phyloP scores from a whole-genome alignment of 2,888 invertebrate species.

The Cheilosia pagana region DNA sequence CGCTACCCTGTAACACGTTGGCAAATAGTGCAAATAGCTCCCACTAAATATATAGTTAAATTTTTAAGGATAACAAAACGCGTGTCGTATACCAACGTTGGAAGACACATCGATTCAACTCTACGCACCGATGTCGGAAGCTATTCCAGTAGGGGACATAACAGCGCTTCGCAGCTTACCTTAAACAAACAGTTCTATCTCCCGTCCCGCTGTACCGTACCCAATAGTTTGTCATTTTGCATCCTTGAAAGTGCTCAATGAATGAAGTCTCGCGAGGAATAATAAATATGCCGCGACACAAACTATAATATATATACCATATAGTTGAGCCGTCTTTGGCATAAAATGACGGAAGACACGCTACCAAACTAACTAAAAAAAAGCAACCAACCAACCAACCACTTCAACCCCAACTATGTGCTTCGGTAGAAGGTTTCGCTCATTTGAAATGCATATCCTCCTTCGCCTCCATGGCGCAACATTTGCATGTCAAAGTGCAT shows the following conservation, averaged over 20 bases:
- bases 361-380: slow-evolving; percentile 14
- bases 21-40: no score
- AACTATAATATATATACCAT: slow-evolving; percentile 5
- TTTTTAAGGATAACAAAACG: no score
- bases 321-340: background rate
- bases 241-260: background rate
- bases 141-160: no score
- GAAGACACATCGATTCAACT: no score
- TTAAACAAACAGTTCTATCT: no score
- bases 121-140: no score
- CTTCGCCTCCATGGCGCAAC: slow-evolving; percentile 2
- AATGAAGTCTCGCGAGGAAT: background rate
- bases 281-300: slow-evolving; percentile 11
- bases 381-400: background rate
- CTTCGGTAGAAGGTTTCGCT: slow-evolving; percentile 20
- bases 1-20: no score
- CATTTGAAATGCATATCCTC: slow-evolving; percentile 55
- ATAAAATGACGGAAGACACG: slow-evolving; percentile 45
- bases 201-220: no score
- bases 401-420: slow-evolving; percentile 5
- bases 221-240: background rate
- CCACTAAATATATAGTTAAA: no score
- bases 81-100: no score
- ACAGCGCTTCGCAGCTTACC: no score
- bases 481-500: slow-evolving; percentile 74